phyloP scores from a whole-genome alignment of 35 echinoderm and acorn worm species.

The Acanthaster planci region DNA sequence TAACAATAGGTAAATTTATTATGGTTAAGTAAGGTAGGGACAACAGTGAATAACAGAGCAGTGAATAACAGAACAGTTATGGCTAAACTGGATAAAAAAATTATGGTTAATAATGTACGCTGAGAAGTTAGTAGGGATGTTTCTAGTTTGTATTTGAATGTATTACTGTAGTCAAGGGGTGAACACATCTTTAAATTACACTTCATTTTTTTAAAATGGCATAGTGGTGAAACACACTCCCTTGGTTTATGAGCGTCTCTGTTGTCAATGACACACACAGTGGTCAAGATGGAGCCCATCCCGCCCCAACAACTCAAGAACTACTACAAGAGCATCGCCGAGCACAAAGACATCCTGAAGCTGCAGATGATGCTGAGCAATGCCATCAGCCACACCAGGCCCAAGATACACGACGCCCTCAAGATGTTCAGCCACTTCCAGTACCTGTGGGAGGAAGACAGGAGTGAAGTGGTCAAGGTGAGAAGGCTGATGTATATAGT shows the following conservation, averaged over 20 bases:
- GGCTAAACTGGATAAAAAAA: too few relatives aligned
- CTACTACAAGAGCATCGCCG: constrained; percentile 98
- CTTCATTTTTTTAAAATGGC: too few relatives aligned
- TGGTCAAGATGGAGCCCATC: constrained; percentile 55
- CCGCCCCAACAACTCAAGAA: constrained; percentile 86
- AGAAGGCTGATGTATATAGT: neutral
- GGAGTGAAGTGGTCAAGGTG: constrained; percentile 84
- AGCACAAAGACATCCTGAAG: constrained; percentile 97
- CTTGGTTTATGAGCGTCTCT: neutral
- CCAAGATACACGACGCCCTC: constrained; percentile 84
- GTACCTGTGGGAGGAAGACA: constrained; percentile 97
- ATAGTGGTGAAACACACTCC: too few relatives aligned
- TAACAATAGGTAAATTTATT: too few relatives aligned
- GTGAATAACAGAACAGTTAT: too few relatives aligned
- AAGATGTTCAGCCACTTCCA: constrained; percentile 84
- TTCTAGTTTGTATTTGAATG: too few relatives aligned
- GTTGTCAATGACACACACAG: neutral
- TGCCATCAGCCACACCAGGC: constrained; percentile 83
- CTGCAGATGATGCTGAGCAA: constrained; percentile 98
- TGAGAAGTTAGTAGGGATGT: too few relatives aligned
- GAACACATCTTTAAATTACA: too few relatives aligned
- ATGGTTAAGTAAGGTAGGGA: too few relatives aligned
- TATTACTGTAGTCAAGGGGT: too few relatives aligned
- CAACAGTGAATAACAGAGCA: too few relatives aligned
- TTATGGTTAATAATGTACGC: too few relatives aligned